phyloP scores from a whole-genome alignment of 2,797 vertebrate genomes.

The Geotrypetes seraphini region DNA sequence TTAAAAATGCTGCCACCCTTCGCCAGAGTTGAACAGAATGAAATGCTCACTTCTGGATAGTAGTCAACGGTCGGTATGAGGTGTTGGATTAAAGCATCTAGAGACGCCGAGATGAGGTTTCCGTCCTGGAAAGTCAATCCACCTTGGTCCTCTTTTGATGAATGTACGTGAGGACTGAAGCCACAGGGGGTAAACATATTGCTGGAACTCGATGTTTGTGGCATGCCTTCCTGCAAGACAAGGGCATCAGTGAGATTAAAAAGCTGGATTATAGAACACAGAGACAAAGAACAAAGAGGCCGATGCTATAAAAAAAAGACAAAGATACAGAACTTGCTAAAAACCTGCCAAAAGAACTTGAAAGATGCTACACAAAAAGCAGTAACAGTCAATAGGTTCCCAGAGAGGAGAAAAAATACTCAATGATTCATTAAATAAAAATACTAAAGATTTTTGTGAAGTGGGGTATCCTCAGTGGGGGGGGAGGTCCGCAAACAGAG shows the following conservation, averaged over 20 bases:
- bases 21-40: conserved; percentile 21
- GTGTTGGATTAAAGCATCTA: conserved; percentile 83
- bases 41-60: conserved; percentile 73
- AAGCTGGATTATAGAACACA: neutral
- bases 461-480: too few species aligned
- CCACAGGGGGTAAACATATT: conserved; percentile 77
- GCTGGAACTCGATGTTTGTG: conserved; percentile 70
- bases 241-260: too few species aligned
- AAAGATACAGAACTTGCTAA: too few species aligned
- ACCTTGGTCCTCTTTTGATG: conserved; percentile 57
- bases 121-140: conserved; percentile 65
- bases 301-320: too few species aligned
- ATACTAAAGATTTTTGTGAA: too few species aligned
- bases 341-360: too few species aligned
- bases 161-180: conserved; percentile 68
- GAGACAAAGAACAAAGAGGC: too few species aligned
- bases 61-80: conserved; percentile 82
- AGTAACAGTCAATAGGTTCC: too few species aligned
- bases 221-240: conserved; percentile 75
- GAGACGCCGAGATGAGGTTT: conserved; percentile 76
- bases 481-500: too few species aligned
- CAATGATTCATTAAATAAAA: too few species aligned
- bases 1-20: conserved; percentile 16
- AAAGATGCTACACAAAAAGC: too few species aligned
- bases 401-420: too few species aligned